phyloP scores from a whole-genome alignment of 30 jellyfish, hydroid and myxozoan species.

The Hydractinia symbiolongicarpus region DNA sequence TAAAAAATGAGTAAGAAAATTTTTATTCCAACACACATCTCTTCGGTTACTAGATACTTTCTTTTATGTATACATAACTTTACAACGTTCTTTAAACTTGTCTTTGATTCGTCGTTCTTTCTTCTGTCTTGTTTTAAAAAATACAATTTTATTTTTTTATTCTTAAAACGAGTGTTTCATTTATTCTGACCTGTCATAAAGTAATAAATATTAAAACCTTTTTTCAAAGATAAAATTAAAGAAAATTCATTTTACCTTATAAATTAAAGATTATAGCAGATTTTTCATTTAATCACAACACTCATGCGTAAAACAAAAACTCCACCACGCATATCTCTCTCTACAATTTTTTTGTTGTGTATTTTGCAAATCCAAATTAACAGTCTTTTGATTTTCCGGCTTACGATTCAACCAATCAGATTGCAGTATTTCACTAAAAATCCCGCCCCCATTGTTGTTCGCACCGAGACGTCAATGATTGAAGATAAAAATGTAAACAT shows the following conservation, averaged over 20 bases:
- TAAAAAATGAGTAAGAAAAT: no score
- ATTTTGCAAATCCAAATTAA: conserved; percentile 12
- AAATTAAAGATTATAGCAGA: conserved; percentile 12
- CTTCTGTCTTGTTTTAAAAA: no score
- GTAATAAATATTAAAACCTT: neutral
- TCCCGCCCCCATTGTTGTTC: conserved; percentile 31
- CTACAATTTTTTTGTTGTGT: neutral
- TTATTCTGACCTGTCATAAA: neutral
- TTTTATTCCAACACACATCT: no score
- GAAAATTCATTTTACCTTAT: neutral
- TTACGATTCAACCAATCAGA: conserved; percentile 24
- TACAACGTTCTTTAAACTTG: no score
- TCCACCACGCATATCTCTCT: no score
- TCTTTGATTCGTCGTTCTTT: no score
- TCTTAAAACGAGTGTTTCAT: no score
- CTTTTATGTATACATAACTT: no score
- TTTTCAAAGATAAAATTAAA: neutral
- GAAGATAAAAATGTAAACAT: neutral
- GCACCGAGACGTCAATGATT: conserved; percentile 16
- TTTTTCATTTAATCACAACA: neutral
- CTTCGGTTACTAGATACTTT: no score
- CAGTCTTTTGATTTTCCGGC: conserved; percentile 25
- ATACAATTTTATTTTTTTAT: no score
- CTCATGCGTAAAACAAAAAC: no score
- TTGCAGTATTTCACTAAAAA: neutral